phyloP scores from a whole-genome alignment of 2,888 invertebrate species.

The Nomada flava region DNA sequence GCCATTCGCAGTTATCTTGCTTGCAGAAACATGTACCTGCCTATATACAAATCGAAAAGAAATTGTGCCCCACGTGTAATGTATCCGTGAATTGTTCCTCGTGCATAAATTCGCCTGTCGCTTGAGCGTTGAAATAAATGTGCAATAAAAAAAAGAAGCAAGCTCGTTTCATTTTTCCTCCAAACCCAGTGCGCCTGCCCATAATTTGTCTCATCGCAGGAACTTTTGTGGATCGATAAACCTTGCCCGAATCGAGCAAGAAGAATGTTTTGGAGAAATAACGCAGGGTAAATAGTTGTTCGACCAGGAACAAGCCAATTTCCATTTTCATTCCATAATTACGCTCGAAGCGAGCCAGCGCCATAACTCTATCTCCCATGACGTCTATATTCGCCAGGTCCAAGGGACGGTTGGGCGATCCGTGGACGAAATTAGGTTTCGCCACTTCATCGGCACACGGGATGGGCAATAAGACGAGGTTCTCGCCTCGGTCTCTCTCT shows the following conservation, averaged over 20 bases:
- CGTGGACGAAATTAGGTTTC: constrained; percentile 66
- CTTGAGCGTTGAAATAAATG: no score
- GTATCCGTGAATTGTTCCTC: no score
- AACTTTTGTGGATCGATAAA: no score
- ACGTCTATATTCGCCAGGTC: constrained; percentile 50
- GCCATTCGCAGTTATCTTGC: no score
- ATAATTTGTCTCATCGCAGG: no score
- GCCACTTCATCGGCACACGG: constrained; percentile 56
- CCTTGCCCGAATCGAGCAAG: neutral
- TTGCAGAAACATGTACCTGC: no score
- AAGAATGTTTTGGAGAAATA: neutral
- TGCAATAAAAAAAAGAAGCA: no score
- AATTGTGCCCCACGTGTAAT: no score
- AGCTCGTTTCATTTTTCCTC: no score
- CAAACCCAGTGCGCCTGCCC: no score
- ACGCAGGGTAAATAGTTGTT: neutral
- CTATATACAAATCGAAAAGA: no score
- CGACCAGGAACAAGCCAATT: constrained; percentile 8
- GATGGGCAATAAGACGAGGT: constrained; percentile 52
- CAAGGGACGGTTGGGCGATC: constrained; percentile 10
- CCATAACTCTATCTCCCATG: constrained; percentile 26
- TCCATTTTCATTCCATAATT: constrained; percentile 32
- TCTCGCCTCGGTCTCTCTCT: constrained; percentile 18
- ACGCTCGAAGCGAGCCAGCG: neutral
- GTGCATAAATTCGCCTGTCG: no score